A percentile compares a stretch with the other conserved stretches of the same genome.
Conservation (phyloP, 2,113 vertebrate species). For the Malurus alboscapulatus region DNA sequence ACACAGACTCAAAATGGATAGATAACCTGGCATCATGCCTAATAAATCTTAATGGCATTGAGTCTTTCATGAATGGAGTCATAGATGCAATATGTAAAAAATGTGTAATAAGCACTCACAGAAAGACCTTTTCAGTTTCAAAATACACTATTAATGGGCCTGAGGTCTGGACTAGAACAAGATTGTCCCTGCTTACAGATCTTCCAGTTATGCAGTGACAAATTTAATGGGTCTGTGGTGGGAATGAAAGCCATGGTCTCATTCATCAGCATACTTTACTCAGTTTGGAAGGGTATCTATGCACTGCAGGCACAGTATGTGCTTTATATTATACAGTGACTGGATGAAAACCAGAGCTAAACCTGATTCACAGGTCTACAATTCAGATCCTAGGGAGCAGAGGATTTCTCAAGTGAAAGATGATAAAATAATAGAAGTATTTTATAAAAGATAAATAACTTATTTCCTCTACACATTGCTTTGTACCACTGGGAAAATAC, state of each 20-base stretch:
- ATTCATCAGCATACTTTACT: not conserved
- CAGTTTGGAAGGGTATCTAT: not conserved
- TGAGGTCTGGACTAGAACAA: not conserved
- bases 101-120: not conserved
- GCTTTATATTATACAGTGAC: not conserved
- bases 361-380: not conserved
- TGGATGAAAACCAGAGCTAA: not conserved
- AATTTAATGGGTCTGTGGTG: not conserved
- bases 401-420: not conserved
- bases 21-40: not conserved
- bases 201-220: not conserved
- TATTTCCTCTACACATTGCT: not conserved
- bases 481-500: not conserved
- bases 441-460: not conserved
- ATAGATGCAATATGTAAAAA: not conserved
- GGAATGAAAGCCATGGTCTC: not conserved
- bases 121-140: not conserved
- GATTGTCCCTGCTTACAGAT: not conserved
- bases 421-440: not conserved
- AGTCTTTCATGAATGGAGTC: not conserved
- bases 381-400: not conserved
- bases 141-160: not conserved
- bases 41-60: not conserved
- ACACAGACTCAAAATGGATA: not conserved
- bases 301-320: not conserved